Conservation (phyloP, 2,888 invertebrate genomes). For the Cephus spinipes region DNA sequence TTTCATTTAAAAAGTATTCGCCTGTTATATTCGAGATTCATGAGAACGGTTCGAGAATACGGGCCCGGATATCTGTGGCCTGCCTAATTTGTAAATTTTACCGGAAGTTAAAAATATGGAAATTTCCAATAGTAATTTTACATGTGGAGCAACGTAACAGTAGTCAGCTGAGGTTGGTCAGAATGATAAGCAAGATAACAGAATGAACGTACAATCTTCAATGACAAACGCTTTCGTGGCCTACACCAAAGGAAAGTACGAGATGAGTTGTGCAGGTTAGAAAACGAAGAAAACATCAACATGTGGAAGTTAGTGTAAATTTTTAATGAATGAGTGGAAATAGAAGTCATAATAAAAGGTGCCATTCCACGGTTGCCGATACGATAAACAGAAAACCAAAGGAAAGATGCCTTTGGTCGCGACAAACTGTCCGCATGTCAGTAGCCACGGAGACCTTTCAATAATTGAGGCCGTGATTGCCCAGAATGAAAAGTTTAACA, state of each 20-base stretch:
- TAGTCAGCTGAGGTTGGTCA: not conserved
- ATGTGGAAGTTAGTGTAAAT: not conserved
- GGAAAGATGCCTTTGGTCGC: slow-evolving; percentile 56
- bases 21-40: too few relatives aligned
- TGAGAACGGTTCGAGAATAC: too few relatives aligned
- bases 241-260: slow-evolving; percentile 36
- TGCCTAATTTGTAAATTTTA: not conserved
- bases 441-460: slow-evolving; percentile 52
- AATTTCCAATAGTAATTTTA: not conserved
- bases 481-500: slow-evolving; percentile 52
- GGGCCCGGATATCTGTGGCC: too few relatives aligned
- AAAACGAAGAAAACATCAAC: slow-evolving; percentile 6
- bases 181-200: not conserved
- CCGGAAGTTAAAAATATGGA: not conserved
- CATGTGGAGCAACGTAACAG: not conserved
- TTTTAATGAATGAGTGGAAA: not conserved
- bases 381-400: not conserved
- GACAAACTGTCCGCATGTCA: slow-evolving; percentile 58
- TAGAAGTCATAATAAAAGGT: not conserved
- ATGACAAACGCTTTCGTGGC: slow-evolving; percentile 58
- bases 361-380: not conserved
- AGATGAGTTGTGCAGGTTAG: slow-evolving; percentile 23
- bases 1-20: too few relatives aligned
- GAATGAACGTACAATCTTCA: slow-evolving; percentile 29
- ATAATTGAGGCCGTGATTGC: slow-evolving; percentile 53